phyloP scores from a whole-genome alignment of 2,797 vertebrate genomes.

The Chaunax sp. region DNA sequence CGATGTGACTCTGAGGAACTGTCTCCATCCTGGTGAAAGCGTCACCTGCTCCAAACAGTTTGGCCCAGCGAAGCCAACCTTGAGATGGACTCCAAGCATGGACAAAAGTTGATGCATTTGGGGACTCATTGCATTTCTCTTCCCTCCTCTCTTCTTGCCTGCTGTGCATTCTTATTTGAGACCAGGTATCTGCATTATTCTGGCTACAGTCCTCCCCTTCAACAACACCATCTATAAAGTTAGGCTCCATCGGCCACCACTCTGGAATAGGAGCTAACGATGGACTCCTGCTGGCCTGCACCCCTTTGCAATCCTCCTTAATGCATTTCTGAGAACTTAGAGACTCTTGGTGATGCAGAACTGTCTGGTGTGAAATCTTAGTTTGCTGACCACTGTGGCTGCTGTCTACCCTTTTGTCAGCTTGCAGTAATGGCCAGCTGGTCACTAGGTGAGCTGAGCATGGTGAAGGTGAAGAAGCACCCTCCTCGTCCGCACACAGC shows the following conservation, averaged over 20 bases:
- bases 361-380: conserved; percentile 84
- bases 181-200: conserved; percentile 44
- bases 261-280: conserved; percentile 53
- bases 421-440: conserved; percentile 75
- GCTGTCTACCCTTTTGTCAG: conserved; percentile 38
- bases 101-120: conserved; percentile 60
- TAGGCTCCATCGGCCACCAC: conserved; percentile 73
- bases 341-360: conserved; percentile 83
- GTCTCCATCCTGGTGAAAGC: conserved; percentile 73
- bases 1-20: conserved; percentile 62
- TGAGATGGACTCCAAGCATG: conserved; percentile 53
- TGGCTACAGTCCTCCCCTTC: conserved; percentile 85
- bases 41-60: conserved; percentile 88
- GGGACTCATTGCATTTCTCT: conserved; percentile 34
- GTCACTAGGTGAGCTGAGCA: conserved; percentile 88
- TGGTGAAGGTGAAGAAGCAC: conserved; percentile 81
- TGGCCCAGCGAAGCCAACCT: conserved; percentile 88
- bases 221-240: conserved; percentile 81
- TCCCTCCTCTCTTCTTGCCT: conserved; percentile 54
- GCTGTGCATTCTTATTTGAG: conserved; percentile 60
- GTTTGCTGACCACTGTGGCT: conserved; percentile 75
- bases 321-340: conserved; percentile 65
- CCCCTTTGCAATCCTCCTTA: conserved; percentile 70
- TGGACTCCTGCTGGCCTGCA: conserved; percentile 55
- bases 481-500: conserved; percentile 81